Base-by-base conservation (phyloP, 2,888 invertebrate genomes). In the Apodemia hepburni region DNA sequence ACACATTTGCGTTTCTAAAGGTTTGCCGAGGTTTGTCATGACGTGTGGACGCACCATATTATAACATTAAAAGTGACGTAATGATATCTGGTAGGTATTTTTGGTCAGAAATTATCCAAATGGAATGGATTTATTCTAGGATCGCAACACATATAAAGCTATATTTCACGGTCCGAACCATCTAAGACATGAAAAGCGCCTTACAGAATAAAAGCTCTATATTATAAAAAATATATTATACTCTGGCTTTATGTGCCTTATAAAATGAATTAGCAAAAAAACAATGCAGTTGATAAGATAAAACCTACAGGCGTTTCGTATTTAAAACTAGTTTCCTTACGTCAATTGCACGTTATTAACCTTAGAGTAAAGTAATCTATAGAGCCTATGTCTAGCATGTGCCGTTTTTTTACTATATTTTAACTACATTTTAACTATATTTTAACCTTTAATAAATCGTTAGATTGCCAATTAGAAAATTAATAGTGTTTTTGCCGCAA, bases 251-350 rank as follows among this genome's bases (percentile, higher is more conserved):
- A 35, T 11, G 12, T 12, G 38, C 38, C 12, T 38, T 12, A 38
- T 3, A 38, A 4, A 38, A 38, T 33, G 12, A 38, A 38, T 38
- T 38, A 47, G 47, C 17, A 47, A 47, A 47, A 17, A 47, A 17
- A 47, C 47, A 17, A 47, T 9, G 47, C 47, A 6, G 12, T 51
- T 22, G 22, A 22, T 22, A 51, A 12, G 5, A 18, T 51, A 4
- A 51, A 51, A 51, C 12, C 6, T 51, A 51, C 51, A 51, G 51
- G 51, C 51, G 51, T 22, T 51, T 51, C 18, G 12, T 51, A 49
- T 49, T 49, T 18, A n/a, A 18, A 9, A 49, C 18, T 18, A 15
- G 18, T 49, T 49, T 49, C 8, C 18, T 17, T 6, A 2, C n/a
- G 49, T 17, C 3, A 49, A 49, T 3, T 49, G 49, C 49, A 49